Percentiles rank a stretch among this genome's conserved stretches.
Conservation (phyloP, 92 coral and sea anemone genomes). For the Pocillopora grandis region DNA sequence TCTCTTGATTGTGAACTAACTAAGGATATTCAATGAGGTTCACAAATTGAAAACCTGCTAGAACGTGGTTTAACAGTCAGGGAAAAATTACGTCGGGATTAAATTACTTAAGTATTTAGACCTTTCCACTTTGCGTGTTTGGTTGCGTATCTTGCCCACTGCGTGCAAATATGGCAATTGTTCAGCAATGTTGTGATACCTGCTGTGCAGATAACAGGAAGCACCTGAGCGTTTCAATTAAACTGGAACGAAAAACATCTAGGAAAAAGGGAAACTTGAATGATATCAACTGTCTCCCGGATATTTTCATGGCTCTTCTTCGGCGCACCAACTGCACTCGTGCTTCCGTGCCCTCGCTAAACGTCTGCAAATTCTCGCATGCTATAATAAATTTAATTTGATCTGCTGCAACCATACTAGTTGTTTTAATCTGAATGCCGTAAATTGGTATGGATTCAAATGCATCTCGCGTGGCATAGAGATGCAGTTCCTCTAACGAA, state of each 20-base stretch:
- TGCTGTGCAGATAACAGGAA: neutral
- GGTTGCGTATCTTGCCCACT: neutral
- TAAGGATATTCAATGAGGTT: too few relatives aligned
- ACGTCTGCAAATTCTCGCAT: too few relatives aligned
- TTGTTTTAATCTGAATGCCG: too few relatives aligned
- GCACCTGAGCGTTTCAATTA: neutral
- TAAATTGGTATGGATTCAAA: too few relatives aligned
- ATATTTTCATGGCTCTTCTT: too few relatives aligned
- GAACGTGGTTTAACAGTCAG: neutral
- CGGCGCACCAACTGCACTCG: too few relatives aligned
- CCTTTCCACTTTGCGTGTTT: neutral
- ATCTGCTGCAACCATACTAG: too few relatives aligned
- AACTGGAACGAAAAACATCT: neutral
- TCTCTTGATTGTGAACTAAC: too few relatives aligned
- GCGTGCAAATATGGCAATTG: conserved; percentile 12
- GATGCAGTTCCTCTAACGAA: too few relatives aligned
- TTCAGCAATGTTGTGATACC: neutral
- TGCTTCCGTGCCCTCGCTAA: too few relatives aligned
- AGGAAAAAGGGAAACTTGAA: neutral
- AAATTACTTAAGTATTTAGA: neutral
- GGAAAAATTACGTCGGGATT: neutral
- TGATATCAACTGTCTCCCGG: neutral
- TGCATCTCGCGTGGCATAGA: too few relatives aligned
- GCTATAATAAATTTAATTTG: too few relatives aligned
- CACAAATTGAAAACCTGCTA: neutral